Base-by-base conservation (phyloP, 2,888 invertebrate genomes). In the Vesta saturnalis region DNA sequence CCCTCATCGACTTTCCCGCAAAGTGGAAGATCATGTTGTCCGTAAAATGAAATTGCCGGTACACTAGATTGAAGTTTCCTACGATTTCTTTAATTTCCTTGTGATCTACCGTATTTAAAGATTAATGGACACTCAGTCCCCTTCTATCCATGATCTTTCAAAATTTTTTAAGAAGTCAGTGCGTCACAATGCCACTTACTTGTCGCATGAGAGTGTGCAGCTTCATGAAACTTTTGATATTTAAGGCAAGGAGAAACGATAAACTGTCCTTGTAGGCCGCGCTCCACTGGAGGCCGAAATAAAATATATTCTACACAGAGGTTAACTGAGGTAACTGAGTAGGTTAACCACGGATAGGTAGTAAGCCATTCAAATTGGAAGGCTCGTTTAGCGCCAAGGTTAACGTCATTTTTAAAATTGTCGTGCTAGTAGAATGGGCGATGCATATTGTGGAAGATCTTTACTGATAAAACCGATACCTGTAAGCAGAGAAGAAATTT, bases 31-130 rank as follows among this genome's bases (percentile, higher is more conserved):
- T 76, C 77, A 61, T 75, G 75, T 16, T 71, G 70, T 2, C 73
- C 75, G 61, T 74, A 76, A 74, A 77, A 78, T 46, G 72, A 60
- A 15, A 75, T 72, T n/a, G n/a, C n/a, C n/a, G n/a, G n/a, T n/a
- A n/a, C n/a, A n/a, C n/a, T n/a, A n/a, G n/a, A n/a, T n/a, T n/a
- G n/a, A n/a, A n/a, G n/a, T n/a, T n/a, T n/a, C n/a, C n/a, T n/a
- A n/a, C n/a, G n/a, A n/a, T n/a, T n/a, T n/a, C n/a, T n/a, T n/a
- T n/a, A n/a, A 70, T 54, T 70, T 73, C 72, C 54, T 74, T 73
- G 73, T 73, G 69, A 18, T 76, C 62, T 14, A 73, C 70, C 30
- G 76, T 59, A 62, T 76, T 76, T 60, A 74, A 76, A 74, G 76
- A 78, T 46, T 72, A 60, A 15, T 74, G 72, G 19, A 22, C 15